Base-by-base conservation (phyloP, 2,113 vertebrate genomes). In the Hepsetus odoe region DNA sequence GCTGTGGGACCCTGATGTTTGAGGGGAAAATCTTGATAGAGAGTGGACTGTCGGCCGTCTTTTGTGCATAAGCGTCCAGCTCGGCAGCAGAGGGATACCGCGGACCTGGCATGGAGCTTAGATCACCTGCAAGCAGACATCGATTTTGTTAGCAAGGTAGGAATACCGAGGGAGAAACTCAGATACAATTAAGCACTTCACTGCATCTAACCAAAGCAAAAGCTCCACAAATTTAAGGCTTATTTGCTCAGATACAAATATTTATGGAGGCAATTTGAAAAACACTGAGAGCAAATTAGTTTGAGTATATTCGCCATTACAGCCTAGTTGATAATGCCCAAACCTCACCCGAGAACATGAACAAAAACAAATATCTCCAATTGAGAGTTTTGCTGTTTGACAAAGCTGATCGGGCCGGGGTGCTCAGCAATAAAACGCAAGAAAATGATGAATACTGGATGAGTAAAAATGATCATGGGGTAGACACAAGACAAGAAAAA, bases 21-120 rank as follows among this genome's bases (percentile, higher is more conserved):
- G 94, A 93, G 61, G 96, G 96, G 88, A 99, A 98, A 92, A 99
- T 99, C 93, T 97, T 98, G 93, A 99, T 96, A 91, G 95, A 96
- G 83, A 99, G 92, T 0, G 98, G 98, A 87, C 89, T 95, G 91
- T 95, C 95, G 81, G 95, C 95, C 44, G 95, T 97, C 88, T 95
- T 98, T 92, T 97, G 96, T 2, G 97, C 97, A 2, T 97, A 99
- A 84, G 98, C 97, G 0, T 98, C 97, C 88, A 99, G 92, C 91
- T 99, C 95, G 0, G 97, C 96, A 0, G 95, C 95, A 87, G 97
- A 97, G 0, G 98, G 98, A 90, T 98, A 98, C 66, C 95, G 94
- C 24, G 95, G 91, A 69, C 92, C 93, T 82, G 92, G 90, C 87
- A 93, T 86, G 81, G 93, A 90, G 67, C 32, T 89, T 0, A 91